Conservation (phyloP, 2,888 invertebrate genomes). For the Cataglyphis albicans region DNA sequence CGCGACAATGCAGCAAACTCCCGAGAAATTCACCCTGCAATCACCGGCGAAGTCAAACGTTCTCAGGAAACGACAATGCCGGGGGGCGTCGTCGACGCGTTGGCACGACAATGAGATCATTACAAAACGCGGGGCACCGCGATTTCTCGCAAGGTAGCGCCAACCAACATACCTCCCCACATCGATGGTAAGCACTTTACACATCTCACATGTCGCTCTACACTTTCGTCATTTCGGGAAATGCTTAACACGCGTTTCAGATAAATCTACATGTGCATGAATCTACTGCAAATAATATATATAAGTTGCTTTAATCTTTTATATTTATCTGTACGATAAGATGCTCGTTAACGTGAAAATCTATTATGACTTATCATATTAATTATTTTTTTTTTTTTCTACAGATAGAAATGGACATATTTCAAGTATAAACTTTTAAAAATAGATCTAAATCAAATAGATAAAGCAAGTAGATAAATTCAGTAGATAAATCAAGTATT, state of each 20-base stretch:
- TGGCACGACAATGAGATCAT: conserved; percentile 72
- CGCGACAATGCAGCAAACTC: conserved; percentile 84
- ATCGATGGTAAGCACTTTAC: conserved; percentile 29
- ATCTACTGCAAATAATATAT: background rate
- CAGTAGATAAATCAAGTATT: too few species aligned
- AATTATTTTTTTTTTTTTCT: background rate
- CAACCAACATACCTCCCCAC: conserved; percentile 16
- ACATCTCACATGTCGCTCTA: background rate
- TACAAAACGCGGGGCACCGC: conserved; percentile 64
- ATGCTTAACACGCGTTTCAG: background rate
- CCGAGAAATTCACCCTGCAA: conserved; percentile 86
- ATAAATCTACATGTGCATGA: background rate
- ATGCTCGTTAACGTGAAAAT: background rate
- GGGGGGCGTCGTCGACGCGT: conserved; percentile 56
- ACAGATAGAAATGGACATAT: background rate
- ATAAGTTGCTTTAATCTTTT: background rate
- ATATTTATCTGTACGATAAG: background rate
- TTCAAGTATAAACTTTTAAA: background rate
- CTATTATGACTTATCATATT: background rate
- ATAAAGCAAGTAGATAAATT: too few species aligned
- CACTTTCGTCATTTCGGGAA: conserved; percentile 17
- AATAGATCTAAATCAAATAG: too few species aligned
- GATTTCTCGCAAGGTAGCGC: conserved; percentile 42
- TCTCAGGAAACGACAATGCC: conserved; percentile 79
- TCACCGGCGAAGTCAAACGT: conserved; percentile 84